phyloP scores from a whole-genome alignment of 2,888 invertebrate species.

The Tillus elongatus region DNA sequence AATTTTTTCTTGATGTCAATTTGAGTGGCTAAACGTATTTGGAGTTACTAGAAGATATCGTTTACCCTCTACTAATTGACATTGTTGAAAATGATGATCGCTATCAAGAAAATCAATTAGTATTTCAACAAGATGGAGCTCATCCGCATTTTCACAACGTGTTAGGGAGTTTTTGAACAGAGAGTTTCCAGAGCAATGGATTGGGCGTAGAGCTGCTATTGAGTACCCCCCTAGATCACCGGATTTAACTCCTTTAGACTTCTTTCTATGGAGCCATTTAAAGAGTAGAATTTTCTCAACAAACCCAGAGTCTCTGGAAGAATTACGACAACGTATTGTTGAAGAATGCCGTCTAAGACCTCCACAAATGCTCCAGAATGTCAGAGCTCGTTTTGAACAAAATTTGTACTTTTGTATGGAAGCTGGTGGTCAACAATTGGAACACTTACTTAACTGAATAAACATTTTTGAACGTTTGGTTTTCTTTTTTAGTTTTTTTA shows the following conservation, averaged over 20 bases:
- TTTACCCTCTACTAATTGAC: not conserved
- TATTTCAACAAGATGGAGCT: slow-evolving; percentile 2
- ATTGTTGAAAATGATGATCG: slow-evolving; percentile 1
- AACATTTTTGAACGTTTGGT: no score
- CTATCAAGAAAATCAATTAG: not conserved
- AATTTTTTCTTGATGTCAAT: not conserved
- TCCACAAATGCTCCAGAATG: no score
- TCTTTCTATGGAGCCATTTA: not conserved
- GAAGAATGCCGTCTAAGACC: slow-evolving; percentile 2
- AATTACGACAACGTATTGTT: slow-evolving; percentile 1
- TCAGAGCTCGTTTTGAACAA: no score
- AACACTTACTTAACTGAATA: no score
- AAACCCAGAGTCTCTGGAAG: slow-evolving; percentile 1
- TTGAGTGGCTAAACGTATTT: not conserved
- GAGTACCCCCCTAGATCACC: not conserved
- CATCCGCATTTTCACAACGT: not conserved
- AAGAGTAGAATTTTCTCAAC: slow-evolving; percentile 1
- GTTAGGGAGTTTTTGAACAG: slow-evolving; percentile 1
- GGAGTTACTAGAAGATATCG: not conserved
- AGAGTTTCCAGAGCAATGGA: no score
- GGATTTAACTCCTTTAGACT: slow-evolving; percentile 2
- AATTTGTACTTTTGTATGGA: no score
- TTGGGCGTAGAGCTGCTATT: no score
- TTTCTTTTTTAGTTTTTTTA: no score
- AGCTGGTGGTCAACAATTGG: no score